phyloP scores from a whole-genome alignment of 2,888 invertebrate species.

The Xylocampa areola region DNA sequence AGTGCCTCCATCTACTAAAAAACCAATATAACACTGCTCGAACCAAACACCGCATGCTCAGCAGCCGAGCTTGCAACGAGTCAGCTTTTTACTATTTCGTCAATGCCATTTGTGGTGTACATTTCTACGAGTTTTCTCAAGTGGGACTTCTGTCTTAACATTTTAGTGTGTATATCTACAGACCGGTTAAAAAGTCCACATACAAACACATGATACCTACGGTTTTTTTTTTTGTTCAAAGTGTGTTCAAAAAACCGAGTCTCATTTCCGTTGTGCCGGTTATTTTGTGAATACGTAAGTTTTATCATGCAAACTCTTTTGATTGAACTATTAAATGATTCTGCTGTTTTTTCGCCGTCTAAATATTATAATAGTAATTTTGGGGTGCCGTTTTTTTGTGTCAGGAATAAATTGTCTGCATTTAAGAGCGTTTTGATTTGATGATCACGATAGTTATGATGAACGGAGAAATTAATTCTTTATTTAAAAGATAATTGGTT shows the following conservation, averaged over 20 bases:
- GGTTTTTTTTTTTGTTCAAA: constrained; percentile 37
- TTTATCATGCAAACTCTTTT: constrained; percentile 33
- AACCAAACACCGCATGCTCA: no score
- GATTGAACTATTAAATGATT: constrained; percentile 32
- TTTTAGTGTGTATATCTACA: not conserved
- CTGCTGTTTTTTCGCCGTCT: not conserved
- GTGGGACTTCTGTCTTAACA: constrained; percentile 8
- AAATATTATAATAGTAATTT: not conserved
- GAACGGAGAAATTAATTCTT: no score
- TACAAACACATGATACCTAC: constrained; percentile 8
- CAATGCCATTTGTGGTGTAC: not conserved
- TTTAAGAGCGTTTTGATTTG: no score
- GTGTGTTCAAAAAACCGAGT: constrained; percentile 40
- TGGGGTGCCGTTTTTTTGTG: not conserved
- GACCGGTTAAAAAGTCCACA: constrained; percentile 51
- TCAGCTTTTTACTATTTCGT: no score
- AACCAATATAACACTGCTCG: no score
- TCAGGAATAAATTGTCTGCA: not conserved
- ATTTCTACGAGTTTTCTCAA: not conserved
- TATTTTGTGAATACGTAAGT: constrained; percentile 26
- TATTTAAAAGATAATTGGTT: no score
- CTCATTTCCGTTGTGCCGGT: constrained; percentile 50
- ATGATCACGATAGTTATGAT: no score
- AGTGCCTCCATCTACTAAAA: no score
- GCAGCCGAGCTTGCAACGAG: no score